These are phyloP conservation scores for Trematomus loennbergii DNA, from an alignment of 2,113 vertebrate genomes.

Conservation along the genomic window DNA sequence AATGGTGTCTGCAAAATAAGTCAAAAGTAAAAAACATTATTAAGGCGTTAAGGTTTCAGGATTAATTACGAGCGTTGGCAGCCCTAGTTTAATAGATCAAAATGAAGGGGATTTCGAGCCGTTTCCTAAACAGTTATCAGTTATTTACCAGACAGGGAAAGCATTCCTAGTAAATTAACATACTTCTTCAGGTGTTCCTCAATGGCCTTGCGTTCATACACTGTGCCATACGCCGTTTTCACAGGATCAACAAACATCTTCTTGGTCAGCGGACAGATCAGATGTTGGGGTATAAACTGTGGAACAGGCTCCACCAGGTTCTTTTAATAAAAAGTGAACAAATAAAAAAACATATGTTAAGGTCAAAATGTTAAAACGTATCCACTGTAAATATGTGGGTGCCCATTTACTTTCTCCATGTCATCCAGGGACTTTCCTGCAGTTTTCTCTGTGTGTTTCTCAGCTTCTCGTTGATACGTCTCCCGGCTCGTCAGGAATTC, in stretches of 20 bases:
- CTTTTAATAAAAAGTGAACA: slow-evolving; percentile 31
- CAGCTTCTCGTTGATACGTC: slow-evolving; percentile 62
- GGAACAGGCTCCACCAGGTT: slow-evolving; percentile 48
- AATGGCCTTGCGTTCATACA: slow-evolving; percentile 75
- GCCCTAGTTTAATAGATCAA: too few species aligned
- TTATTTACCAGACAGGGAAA: neutral
- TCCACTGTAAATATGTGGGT: neutral
- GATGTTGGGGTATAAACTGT: slow-evolving; percentile 44
- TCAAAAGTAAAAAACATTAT: too few species aligned
- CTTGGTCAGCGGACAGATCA: slow-evolving; percentile 69
- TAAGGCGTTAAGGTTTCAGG: too few species aligned
- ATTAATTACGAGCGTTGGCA: too few species aligned
- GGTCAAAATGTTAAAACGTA: neutral
- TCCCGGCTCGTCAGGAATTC: slow-evolving; percentile 61
- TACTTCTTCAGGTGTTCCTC: slow-evolving; percentile 69
- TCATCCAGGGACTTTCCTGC: slow-evolving; percentile 70
- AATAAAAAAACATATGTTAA: neutral
- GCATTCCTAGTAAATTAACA: slow-evolving; percentile 6
- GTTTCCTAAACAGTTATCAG: neutral
- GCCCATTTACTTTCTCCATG: slow-evolving; percentile 69
- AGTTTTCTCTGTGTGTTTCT: slow-evolving; percentile 50
- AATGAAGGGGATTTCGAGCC: too few species aligned
- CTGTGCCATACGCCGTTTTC: slow-evolving; percentile 43
- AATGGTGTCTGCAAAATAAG: slow-evolving; percentile 32
- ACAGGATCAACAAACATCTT: slow-evolving; percentile 79